These are phyloP conservation scores for Aeoliscus strigatus DNA, from an alignment of 2,797 vertebrate species.

Conservation along the genomic window DNA sequence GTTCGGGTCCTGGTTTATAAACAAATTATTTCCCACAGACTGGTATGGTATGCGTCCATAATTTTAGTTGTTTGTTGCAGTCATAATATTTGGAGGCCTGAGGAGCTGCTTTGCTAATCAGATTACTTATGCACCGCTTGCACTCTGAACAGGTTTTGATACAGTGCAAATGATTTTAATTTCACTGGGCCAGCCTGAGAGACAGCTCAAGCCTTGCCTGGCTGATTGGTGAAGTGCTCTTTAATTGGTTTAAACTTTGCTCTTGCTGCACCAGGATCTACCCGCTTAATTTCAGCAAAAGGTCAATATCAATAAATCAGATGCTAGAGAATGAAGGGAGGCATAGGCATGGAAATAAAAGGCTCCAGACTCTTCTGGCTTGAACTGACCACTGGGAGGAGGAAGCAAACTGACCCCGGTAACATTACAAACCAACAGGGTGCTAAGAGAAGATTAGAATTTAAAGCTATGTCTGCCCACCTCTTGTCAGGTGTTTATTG, in stretches of 20 bases:
- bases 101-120: conserved; percentile 53
- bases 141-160: conserved; percentile 59
- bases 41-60: conserved; percentile 10
- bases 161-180: conserved; percentile 72
- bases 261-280: conserved; percentile 69
- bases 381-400: conserved; percentile 58
- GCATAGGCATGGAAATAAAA: conserved; percentile 50
- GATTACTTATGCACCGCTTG: conserved; percentile 58
- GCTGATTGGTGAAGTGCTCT: conserved; percentile 72
- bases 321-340: conserved; percentile 46
- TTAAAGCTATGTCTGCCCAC: conserved; percentile 61
- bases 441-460: conserved; percentile 75
- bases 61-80: conserved; percentile 28
- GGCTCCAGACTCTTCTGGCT: conserved; percentile 23
- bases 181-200: conserved; percentile 49
- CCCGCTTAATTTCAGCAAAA: conserved; percentile 80
- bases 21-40: too few relatives aligned
- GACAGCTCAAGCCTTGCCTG: conserved; percentile 54
- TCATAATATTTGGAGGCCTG: conserved; percentile 39
- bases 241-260: conserved; percentile 86
- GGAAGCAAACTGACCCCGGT: conserved; percentile 60
- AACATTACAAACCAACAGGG: conserved; percentile 57
- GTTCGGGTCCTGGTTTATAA: too few relatives aligned
- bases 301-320: conserved; percentile 82
- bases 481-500: conserved; percentile 79